These are phyloP conservation scores for Pterostichus madidus DNA, from an alignment of 2,888 invertebrate species.

Conservation along the genomic window DNA sequence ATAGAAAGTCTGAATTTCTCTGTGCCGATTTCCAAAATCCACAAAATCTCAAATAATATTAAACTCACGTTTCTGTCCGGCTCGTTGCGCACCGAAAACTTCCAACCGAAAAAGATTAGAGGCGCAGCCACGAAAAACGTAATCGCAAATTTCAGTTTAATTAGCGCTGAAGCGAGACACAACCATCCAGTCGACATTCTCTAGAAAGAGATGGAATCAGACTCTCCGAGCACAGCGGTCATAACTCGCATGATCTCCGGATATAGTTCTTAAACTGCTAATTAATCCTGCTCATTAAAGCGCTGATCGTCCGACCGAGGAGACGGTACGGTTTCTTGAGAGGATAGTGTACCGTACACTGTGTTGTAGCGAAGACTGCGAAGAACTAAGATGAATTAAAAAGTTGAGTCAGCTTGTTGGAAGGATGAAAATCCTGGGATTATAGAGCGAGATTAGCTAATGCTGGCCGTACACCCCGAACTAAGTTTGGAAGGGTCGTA, in stretches of 20 bases:
- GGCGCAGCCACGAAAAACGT: constrained; percentile 57
- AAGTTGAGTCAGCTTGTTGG: constrained; percentile 56
- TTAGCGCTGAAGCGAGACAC: constrained; percentile 33
- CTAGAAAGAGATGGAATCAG: constrained; percentile 6
- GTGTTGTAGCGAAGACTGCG: neutral
- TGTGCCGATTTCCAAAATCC: constrained; percentile 57
- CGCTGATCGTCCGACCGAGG: constrained; percentile 62
- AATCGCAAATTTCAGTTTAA: constrained; percentile 65
- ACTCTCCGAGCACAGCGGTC: constrained; percentile 43
- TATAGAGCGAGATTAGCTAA: constrained; percentile 56
- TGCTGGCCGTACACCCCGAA: neutral
- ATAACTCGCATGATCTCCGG: constrained; percentile 67
- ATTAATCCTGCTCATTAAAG: constrained; percentile 72
- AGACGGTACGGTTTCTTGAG: constrained; percentile 5
- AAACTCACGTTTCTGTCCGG: constrained; percentile 64
- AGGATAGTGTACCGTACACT: constrained; percentile 19
- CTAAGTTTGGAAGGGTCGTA: constrained; percentile 21
- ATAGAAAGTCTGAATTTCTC: constrained; percentile 57
- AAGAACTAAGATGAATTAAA: constrained; percentile 48
- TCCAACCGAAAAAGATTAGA: constrained; percentile 60
- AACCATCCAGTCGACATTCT: neutral
- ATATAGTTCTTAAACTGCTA: constrained; percentile 71
- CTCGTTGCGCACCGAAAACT: constrained; percentile 63
- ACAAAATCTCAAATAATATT: constrained; percentile 64
- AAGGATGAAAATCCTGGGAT: constrained; percentile 57